A percentile compares a stretch with the other conserved stretches of the same genome.
Conservation (phyloP, 2,797 vertebrate genomes). For the Labroides dimidiatus region DNA sequence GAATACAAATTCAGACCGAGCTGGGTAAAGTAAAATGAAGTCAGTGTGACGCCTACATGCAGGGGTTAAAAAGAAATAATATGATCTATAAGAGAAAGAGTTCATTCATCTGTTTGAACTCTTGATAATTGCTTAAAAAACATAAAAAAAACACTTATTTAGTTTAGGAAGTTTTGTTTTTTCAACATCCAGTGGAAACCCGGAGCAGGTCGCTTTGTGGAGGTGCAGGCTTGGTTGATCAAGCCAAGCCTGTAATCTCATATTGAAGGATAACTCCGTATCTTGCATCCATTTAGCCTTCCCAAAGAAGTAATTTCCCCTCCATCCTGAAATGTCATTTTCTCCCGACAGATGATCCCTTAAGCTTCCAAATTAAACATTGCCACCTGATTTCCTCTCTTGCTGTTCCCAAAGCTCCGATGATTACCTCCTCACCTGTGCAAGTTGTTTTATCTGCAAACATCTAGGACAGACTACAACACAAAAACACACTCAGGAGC, state of each 20-base stretch:
- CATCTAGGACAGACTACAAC: not conserved
- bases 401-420: constrained; percentile 21
- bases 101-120: not conserved
- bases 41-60: not conserved
- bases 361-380: constrained; percentile 55
- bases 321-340: constrained; percentile 50
- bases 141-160: constrained; percentile 10
- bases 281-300: constrained; percentile 38
- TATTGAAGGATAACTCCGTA: constrained; percentile 56
- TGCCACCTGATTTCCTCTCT: constrained; percentile 39
- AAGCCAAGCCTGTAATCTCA: constrained; percentile 60
- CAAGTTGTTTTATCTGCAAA: constrained; percentile 12
- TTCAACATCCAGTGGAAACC: constrained; percentile 3
- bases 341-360: constrained; percentile 33
- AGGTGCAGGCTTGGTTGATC: constrained; percentile 33
- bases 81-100: not conserved
- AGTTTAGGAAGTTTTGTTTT: constrained; percentile 23
- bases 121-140: not conserved
- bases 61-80: not conserved
- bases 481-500: not conserved
- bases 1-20: constrained; percentile 33
- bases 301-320: constrained; percentile 52
- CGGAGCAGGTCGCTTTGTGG: constrained; percentile 40
- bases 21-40: constrained; percentile 42
- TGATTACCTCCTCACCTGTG: constrained; percentile 33